Conservation (phyloP, 2,113 vertebrate genomes). For the Mystacornis crossleyi region DNA sequence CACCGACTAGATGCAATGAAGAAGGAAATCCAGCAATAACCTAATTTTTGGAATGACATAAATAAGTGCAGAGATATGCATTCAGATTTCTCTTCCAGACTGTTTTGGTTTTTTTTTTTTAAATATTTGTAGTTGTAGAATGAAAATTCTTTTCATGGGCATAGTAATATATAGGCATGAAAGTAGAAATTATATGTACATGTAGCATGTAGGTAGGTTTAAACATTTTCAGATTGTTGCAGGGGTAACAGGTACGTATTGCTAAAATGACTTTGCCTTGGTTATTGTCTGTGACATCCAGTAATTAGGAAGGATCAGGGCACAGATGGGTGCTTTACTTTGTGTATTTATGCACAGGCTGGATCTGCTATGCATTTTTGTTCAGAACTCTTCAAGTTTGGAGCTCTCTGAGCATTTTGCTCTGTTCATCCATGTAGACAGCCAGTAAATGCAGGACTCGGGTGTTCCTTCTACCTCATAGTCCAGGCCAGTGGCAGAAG, state of each 20-base stretch:
- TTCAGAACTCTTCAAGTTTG: background rate
- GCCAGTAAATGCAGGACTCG: background rate
- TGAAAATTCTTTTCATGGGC: background rate
- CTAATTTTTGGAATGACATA: background rate
- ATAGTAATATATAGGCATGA: background rate
- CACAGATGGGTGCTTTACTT: background rate
- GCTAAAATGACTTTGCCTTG: background rate
- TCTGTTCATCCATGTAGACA: accelerated
- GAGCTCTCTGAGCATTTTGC: background rate
- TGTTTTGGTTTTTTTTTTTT: background rate
- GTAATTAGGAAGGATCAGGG: background rate
- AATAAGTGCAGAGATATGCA: background rate
- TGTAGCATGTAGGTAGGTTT: background rate
- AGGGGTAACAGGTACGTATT: background rate
- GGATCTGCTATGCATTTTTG: background rate
- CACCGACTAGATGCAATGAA: background rate
- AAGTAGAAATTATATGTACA: background rate
- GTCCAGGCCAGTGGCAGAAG: background rate
- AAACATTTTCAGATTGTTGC: background rate
- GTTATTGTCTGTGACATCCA: background rate
- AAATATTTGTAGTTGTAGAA: background rate
- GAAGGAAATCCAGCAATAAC: background rate
- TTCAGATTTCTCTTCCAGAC: background rate
- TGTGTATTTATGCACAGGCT: background rate
- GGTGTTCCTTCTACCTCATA: background rate